Evolutionary conservation across 37 sponge, comb jelly and placozoan species (phyloP), one percentile per base, ranked within the genome.

Genomic region (Cladorhizidae sp.): DNA sequence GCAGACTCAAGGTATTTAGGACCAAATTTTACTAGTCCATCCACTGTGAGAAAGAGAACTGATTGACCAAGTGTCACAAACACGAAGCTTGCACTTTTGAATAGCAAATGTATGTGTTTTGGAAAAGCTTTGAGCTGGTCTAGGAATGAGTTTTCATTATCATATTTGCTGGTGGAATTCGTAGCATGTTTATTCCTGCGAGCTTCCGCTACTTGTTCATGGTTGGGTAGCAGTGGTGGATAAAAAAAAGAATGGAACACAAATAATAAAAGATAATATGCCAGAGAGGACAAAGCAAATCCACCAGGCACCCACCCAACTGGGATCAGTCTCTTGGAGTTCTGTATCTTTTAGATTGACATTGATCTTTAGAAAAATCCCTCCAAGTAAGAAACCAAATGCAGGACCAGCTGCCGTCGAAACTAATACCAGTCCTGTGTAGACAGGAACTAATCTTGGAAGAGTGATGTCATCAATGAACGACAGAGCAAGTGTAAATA

Each of bases 221-320:
- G 57, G 64, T 82, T 57, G n/a, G 77, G 69, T 2, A 88, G 65
- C 3, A 57, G 32, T 56, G 77, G 76, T 22, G 89, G 89, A 43
- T n/a, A 45, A 89, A 69, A 83, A 43, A 18, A 89, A 50, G 57
- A 89, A 83, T 15, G 89, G 89, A 14, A 83, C 41, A 0, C 80
- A 35, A 42, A 81, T 31, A 3, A 81, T 20, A 23, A 81, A 3
- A 42, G 72, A 71, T 15, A 72, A 6, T 8, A 59, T n/a, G 0
- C 81, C 81, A 54, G 40, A 37, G 70, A 76, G 2, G 18, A 96
- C 49, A 57, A 93, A 96, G 15, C 93, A 90, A 0, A 93, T 63
- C 97, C 97, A 96, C 97, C 97, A 96, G 3, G 89, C 94, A 14
- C 97, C 97, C 23, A 96, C 91, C 80, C 83, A 96, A 3, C 82